Percentiles rank a stretch among this genome's conserved stretches.
These are phyloP conservation scores for Andrena haemorrhoa DNA, from an alignment of 2,888 invertebrate species.

Conservation along the genomic window DNA sequence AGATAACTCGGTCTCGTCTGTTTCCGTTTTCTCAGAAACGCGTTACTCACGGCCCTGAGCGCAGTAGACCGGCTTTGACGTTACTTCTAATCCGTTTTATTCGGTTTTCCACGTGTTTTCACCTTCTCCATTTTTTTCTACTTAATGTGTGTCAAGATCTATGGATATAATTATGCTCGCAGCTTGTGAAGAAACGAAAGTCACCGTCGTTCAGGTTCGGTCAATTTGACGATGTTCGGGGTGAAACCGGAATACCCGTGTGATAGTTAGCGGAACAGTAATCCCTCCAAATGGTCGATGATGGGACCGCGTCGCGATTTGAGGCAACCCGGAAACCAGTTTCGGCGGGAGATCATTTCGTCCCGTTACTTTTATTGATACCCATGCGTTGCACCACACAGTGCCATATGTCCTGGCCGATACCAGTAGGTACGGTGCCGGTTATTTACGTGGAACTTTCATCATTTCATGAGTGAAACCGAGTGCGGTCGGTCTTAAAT, in stretches of 20 bases:
- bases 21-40: slow-evolving; percentile 40
- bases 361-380: slow-evolving; percentile 71
- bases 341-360: slow-evolving; percentile 56
- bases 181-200: slow-evolving; percentile 16
- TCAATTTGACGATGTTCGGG: slow-evolving; percentile 10
- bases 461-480: slow-evolving; percentile 29
- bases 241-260: neutral
- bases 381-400: slow-evolving; percentile 42
- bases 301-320: slow-evolving; percentile 33
- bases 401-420: slow-evolving; percentile 36
- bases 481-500: neutral
- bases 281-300: slow-evolving; percentile 37
- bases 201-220: slow-evolving; percentile 10
- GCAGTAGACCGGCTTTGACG: neutral
- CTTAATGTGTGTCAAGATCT: neutral
- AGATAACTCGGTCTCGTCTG: slow-evolving; percentile 34
- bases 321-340: slow-evolving; percentile 66
- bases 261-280: slow-evolving; percentile 12
- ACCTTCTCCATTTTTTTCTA: neutral
- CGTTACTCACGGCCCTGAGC: neutral
- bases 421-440: slow-evolving; percentile 2
- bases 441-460: slow-evolving; percentile 43
- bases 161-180: slow-evolving; percentile 6
- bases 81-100: neutral
- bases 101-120: neutral